Evolutionary conservation across 2,113 vertebrate genomes (phyloP), one percentile per base, ranked within the genome.

Genomic region (Salvelinus namaycush): DNA sequence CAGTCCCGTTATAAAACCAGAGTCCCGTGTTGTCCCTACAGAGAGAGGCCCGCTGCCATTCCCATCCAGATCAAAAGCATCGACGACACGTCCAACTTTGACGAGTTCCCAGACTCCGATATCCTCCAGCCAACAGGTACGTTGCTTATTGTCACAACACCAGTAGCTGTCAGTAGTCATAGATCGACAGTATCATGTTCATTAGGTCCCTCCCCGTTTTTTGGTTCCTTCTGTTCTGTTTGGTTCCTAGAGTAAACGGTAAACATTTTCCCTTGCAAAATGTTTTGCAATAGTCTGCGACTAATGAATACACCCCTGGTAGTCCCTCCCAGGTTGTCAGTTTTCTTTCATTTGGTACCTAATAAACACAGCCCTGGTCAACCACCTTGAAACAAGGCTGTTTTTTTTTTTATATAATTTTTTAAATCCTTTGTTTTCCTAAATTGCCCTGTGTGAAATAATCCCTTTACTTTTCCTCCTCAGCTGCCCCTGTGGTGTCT

Each of bases 61-160:
- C 94, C 97, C 7, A 99, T 98, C 77, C 97, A 99, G 88, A 99
- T 99, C 89, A 99, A 97, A 92, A 99, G 98, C 92, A 99, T 99
- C 31, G 98, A 99, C 39, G 97, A 99, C 93, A 99, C 98, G 29
- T 99, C 98, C 27, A 98, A 99, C 93, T 99, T 99, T 0, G 98
- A 99, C 73, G 98, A 99, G 72, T 99, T 99, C 90, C 98, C 98
- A 3, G 97, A 99, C 29, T 99, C 98, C 0, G 98, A 99, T 84
- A 99, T 99, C 83, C 96, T 99, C 76, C 97, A 98, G 49, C 97
- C 97, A 73, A 92, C 96, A 93, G 92, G 98, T 98, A 93, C 74
- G 4, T 8, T 0, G 14, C 48, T 24, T 24, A 16, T 65, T 75
- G 49, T 70, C 27, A n/a, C 18, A 68, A 39, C 29, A 6, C 29